A percentile compares a stretch with the other conserved stretches of the same genome.
Conservation (phyloP, 2,888 invertebrate species). For the Halictus ligatus region DNA sequence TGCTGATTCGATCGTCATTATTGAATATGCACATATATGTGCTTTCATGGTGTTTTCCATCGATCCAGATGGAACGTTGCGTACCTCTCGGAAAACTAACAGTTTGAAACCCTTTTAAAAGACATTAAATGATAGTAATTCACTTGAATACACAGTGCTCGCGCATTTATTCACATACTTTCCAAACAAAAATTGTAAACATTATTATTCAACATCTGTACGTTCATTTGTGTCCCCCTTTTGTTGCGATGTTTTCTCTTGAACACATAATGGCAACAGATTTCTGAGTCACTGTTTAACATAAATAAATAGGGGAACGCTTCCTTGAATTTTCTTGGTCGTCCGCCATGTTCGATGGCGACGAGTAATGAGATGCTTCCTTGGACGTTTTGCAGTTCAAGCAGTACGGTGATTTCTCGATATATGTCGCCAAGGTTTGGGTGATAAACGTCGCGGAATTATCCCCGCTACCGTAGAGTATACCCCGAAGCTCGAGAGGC, state of each 20-base stretch:
- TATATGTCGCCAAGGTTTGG: too few species aligned
- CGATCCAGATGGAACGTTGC: neutral
- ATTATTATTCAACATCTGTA: too few species aligned
- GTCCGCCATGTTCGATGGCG: too few species aligned
- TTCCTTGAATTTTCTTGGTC: neutral
- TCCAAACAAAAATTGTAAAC: too few species aligned
- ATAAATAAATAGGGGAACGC: neutral
- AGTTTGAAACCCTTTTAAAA: neutral
- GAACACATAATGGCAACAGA: too few species aligned
- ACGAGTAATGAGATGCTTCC: slow-evolving; percentile 9
- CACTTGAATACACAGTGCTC: neutral
- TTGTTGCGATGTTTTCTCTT: too few species aligned
- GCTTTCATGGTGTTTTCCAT: neutral
- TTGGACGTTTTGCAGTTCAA: neutral
- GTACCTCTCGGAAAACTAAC: neutral
- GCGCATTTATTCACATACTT: too few species aligned
- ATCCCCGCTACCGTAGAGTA: too few species aligned
- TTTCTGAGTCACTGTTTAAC: neutral
- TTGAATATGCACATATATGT: neutral
- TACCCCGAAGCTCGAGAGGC: too few species aligned
- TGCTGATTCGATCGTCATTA: neutral
- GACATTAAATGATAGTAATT: neutral
- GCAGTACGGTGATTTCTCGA: too few species aligned
- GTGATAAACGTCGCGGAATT: too few species aligned
- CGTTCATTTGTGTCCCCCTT: too few species aligned